Evolutionary conservation across 2,113 vertebrate species (phyloP).

Genomic region (Acrocephalus kingi): DNA sequence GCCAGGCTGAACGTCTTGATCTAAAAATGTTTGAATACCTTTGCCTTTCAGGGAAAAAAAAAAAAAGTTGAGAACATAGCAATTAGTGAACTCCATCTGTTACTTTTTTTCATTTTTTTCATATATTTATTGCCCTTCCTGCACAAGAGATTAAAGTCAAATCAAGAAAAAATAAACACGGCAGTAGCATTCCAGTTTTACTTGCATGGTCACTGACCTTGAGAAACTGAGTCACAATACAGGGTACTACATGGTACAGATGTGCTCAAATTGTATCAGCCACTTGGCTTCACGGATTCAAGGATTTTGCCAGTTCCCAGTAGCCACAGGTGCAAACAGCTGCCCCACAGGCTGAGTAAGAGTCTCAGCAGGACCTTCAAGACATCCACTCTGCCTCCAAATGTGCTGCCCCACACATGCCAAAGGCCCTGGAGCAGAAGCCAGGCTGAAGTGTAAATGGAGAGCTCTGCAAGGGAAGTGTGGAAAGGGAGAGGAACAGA

Average conservation of each 20-base stretch:
- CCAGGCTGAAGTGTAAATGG: not conserved
- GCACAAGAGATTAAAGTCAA: not conserved
- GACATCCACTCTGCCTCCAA: not conserved
- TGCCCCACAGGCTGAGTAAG: not conserved
- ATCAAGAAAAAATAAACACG: not conserved
- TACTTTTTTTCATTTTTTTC: not conserved
- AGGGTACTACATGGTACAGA: not conserved
- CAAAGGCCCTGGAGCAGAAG: not conserved
- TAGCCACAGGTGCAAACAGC: not conserved
- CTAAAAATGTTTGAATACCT: not conserved
- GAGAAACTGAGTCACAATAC: fast-evolving
- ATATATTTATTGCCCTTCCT: not conserved
- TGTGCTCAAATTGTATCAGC: not conserved
- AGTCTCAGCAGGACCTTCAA: not conserved
- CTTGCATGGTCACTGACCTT: not conserved
- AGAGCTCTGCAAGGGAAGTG: fast-evolving
- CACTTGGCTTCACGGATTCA: not conserved
- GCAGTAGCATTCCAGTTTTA: not conserved
- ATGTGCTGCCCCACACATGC: fast-evolving
- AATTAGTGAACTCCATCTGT: not conserved
- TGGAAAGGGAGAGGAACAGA: not conserved
- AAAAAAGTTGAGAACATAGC: not conserved
- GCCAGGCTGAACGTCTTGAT: fast-evolving
- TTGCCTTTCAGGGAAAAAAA: not conserved
- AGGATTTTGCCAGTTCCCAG: not conserved